phyloP scores from a whole-genome alignment of 2,113 vertebrate genomes.

The Nyctibius bracteatus region DNA sequence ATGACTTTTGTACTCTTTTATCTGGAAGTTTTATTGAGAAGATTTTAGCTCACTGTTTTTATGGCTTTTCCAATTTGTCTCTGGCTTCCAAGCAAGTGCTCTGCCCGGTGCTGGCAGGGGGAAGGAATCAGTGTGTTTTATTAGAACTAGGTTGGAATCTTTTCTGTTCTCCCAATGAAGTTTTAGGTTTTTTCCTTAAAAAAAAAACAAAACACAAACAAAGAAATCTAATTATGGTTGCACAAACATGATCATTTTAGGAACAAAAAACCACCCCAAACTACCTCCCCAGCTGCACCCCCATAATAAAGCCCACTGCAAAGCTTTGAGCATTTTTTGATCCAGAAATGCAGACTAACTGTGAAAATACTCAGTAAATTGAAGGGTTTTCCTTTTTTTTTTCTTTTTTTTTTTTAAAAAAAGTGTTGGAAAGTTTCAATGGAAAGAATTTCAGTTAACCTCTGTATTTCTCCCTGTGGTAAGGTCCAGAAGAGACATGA shows the following conservation, averaged over 20 bases:
- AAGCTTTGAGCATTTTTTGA: background rate
- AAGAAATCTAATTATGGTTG: background rate
- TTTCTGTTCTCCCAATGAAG: background rate
- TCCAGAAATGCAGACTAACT: background rate
- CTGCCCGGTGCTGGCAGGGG: background rate
- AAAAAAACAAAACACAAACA: background rate
- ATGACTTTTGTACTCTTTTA: background rate
- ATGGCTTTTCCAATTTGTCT: background rate
- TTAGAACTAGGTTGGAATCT: background rate
- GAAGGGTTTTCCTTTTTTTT: fast-evolving
- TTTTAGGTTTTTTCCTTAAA: background rate
- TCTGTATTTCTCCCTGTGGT: background rate
- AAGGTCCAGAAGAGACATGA: background rate
- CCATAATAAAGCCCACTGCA: background rate
- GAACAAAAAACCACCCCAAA: background rate
- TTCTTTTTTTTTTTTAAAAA: background rate
- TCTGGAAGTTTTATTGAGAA: background rate
- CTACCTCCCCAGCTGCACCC: background rate
- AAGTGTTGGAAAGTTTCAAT: background rate
- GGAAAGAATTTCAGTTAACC: background rate
- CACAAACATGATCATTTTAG: background rate
- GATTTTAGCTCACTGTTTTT: background rate
- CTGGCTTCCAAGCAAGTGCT: background rate
- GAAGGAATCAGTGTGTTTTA: background rate
- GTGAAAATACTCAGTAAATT: background rate